A percentile compares a stretch with the other conserved stretches of the same genome.
phyloP scores from a whole-genome alignment of 2,888 invertebrate species.

The Schizaphis graminum region DNA sequence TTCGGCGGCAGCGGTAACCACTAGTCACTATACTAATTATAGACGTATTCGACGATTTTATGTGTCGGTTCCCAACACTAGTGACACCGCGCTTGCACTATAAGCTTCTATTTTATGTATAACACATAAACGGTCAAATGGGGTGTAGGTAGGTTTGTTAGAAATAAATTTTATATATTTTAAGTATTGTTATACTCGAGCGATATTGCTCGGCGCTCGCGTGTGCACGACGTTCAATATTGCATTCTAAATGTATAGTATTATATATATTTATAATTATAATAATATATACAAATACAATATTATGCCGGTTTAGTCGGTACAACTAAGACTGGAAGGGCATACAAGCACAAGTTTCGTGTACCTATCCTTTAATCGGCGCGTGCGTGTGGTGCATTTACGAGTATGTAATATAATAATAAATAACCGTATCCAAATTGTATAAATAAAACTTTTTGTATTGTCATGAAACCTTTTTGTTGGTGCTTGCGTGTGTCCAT shows the following conservation, averaged over 20 bases:
- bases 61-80: not conserved
- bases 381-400: not conserved
- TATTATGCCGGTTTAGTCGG: not conserved
- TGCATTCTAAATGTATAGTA: not conserved
- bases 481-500: not conserved
- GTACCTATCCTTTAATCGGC: accelerated
- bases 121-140: not conserved
- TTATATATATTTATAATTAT: not conserved
- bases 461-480: not conserved
- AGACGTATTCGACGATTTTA: not conserved
- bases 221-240: not conserved
- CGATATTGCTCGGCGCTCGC: not conserved
- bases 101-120: not conserved
- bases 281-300: not conserved
- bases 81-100: not conserved
- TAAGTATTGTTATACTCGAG: not conserved
- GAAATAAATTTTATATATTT: not conserved
- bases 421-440: not conserved
- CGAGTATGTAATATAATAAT: not conserved
- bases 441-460: not conserved
- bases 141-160: not conserved
- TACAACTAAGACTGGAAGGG: not conserved
- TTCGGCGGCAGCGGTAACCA: no score
- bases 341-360: not conserved
- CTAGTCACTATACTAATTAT: not conserved